These are phyloP conservation scores for Archocentrus centrarchus DNA, from an alignment of 2,113 vertebrate genomes.

Conservation along the genomic window DNA sequence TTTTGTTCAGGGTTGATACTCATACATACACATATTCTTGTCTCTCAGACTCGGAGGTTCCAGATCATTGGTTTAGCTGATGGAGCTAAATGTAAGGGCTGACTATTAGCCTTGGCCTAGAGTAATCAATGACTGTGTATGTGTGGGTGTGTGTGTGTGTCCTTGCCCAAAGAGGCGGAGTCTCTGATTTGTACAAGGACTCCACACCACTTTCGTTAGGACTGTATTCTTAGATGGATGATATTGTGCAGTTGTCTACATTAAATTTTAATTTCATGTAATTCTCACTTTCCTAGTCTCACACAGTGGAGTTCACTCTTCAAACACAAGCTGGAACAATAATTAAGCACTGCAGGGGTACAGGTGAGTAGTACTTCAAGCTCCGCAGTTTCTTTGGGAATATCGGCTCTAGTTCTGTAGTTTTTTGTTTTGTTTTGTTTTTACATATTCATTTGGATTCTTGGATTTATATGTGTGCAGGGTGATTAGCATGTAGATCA, in stretches of 20 bases:
- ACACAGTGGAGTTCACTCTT: not conserved
- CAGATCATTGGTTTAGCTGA: slow-evolving; percentile 72
- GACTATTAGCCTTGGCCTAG: slow-evolving; percentile 59
- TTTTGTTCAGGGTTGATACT: not conserved
- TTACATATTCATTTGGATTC: not conserved
- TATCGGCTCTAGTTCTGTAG: not conserved
- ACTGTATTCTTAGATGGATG: slow-evolving; percentile 20
- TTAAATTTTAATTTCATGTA: not conserved
- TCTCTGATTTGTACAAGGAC: slow-evolving; percentile 19
- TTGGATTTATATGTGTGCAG: not conserved
- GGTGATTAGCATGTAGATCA: not conserved
- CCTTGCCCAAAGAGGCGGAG: slow-evolving; percentile 32
- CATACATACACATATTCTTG: not conserved
- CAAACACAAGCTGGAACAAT: not conserved
- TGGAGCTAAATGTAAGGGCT: slow-evolving; percentile 69
- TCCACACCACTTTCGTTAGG: slow-evolving; percentile 11
- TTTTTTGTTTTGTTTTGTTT: not conserved
- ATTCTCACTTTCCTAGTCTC: not conserved
- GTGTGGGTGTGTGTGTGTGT: slow-evolving; percentile 16
- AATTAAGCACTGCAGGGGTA: not conserved
- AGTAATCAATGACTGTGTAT: slow-evolving; percentile 67
- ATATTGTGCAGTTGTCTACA: not conserved
- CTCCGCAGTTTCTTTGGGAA: not conserved
- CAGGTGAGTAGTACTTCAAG: slow-evolving; percentile 37
- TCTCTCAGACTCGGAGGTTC: slow-evolving; percentile 38